Conservation (phyloP, 64 coral and sea anemone species). For the Astreopora myriophthalma region DNA sequence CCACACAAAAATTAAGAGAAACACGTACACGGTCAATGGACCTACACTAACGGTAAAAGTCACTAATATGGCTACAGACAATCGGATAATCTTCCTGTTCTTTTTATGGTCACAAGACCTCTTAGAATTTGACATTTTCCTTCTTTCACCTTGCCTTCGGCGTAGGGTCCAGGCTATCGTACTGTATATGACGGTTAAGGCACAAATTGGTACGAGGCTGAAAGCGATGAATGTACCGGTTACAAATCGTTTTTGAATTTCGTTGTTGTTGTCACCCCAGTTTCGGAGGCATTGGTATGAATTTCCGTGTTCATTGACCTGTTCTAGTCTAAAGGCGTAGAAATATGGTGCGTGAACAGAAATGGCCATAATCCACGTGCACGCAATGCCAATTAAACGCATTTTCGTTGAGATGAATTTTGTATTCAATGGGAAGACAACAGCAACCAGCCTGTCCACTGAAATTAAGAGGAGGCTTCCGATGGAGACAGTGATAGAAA, state of each 20-base stretch:
- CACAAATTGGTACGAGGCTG: not conserved
- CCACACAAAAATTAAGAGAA: not conserved
- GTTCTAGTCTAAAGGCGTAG: not conserved
- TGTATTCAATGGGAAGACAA: constrained; percentile 4
- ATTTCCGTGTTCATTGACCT: no score
- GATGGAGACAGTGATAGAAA: constrained; percentile 14
- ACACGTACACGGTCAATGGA: not conserved
- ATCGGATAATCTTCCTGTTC: not conserved
- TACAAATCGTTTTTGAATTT: no score
- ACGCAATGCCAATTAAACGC: not conserved
- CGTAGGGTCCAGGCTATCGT: not conserved
- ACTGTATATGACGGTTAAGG: not conserved
- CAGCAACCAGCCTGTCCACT: constrained; percentile 18
- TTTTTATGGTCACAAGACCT: not conserved
- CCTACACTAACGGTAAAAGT: constrained; percentile 1
- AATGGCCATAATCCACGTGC: not conserved
- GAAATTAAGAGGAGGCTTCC: not conserved
- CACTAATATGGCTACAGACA: not conserved
- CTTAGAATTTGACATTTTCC: not conserved
- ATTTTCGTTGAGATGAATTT: not conserved
- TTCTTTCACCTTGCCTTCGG: not conserved
- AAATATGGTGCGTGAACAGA: not conserved
- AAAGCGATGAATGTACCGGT: constrained; percentile 26
- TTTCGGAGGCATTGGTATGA: not conserved
- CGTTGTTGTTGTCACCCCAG: not conserved